These are phyloP conservation scores for Brachionus rubens DNA, from an alignment of 1,140 invertebrate genomes.

Conservation along the genomic window DNA sequence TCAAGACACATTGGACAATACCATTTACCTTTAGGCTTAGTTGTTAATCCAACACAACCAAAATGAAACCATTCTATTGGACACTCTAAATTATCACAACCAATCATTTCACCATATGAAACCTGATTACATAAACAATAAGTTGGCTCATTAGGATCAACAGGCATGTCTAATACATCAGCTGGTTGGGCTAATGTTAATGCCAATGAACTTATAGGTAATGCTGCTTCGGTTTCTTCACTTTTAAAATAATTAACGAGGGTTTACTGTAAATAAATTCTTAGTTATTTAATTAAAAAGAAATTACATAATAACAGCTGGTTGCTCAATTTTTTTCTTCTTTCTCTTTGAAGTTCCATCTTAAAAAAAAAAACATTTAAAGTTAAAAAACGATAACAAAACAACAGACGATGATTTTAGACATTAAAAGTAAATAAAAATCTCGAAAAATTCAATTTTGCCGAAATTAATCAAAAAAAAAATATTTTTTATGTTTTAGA, in stretches of 20 bases:
- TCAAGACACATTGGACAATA: constrained; percentile 73
- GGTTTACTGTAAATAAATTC: neutral
- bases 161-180: constrained; percentile 91
- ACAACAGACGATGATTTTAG: no score
- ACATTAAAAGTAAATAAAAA: no score
- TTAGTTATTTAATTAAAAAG: neutral
- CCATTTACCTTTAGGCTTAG: constrained; percentile 98
- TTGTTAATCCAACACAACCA: constrained; percentile 88
- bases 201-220: constrained; percentile 45
- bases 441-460: no score
- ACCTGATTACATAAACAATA: constrained; percentile 98
- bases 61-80: constrained; percentile 99
- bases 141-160: constrained; percentile 97
- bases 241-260: constrained; percentile 1
- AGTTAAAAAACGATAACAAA: no score
- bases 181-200: constrained; percentile 54
- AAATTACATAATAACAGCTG: constrained; percentile 14
- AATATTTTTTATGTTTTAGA: no score
- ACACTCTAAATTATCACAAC: constrained; percentile 93
- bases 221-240: constrained; percentile 7
- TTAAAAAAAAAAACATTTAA: neutral
- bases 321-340: constrained; percentile 31
- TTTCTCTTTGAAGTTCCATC: neutral
- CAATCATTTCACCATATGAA: constrained; percentile 98
- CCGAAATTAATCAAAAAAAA: no score